phyloP scores from a whole-genome alignment of 2,113 vertebrate genomes.

The Solea senegalensis region DNA sequence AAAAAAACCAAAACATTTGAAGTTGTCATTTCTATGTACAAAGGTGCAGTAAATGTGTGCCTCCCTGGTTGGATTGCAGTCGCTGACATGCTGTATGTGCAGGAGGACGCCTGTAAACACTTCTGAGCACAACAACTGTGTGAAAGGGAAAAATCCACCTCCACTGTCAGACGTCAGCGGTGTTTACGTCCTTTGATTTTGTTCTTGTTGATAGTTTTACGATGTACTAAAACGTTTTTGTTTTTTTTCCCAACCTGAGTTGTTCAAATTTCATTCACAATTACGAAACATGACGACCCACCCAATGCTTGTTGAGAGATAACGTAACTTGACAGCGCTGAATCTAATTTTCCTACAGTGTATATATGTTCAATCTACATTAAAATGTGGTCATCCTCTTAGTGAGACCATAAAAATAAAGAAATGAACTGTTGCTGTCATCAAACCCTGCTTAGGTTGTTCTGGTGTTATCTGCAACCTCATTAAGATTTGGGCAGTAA shows the following conservation, averaged over 20 bases:
- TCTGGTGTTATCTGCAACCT: slow-evolving; percentile 27
- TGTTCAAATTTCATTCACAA: background rate
- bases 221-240: background rate
- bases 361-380: background rate
- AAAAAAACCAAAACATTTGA: background rate
- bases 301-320: background rate
- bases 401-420: background rate
- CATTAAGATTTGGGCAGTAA: slow-evolving; percentile 12
- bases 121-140: background rate
- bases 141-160: background rate
- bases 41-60: background rate
- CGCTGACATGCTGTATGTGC: background rate
- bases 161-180: background rate
- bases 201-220: background rate
- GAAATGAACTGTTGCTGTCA: background rate
- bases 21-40: background rate
- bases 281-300: background rate
- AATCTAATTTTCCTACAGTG: background rate
- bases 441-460: background rate
- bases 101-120: background rate
- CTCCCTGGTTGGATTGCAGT: background rate
- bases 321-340: background rate
- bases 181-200: background rate
- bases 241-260: background rate
- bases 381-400: background rate